Evolutionary conservation across 2,888 invertebrate genomes (phyloP).

Genomic region (Cetonia aurata): DNA sequence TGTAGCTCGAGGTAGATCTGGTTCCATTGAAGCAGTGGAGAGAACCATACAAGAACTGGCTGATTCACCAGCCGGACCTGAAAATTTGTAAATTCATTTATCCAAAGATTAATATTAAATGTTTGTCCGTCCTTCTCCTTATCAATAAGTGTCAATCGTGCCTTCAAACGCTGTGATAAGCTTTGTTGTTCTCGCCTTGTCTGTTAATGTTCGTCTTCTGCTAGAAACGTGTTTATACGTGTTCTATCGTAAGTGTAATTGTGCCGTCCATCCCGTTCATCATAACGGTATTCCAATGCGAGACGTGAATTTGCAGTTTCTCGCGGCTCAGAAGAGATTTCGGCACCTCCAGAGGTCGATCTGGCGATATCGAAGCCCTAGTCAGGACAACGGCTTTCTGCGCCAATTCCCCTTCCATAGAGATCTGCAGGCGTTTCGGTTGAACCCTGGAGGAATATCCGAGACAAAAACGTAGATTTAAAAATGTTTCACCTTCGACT

Average conservation of each 20-base stretch:
- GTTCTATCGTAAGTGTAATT: not conserved
- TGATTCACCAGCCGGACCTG: slow-evolving; percentile 85
- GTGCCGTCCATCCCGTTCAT: not conserved
- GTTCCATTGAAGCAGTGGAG: slow-evolving; percentile 86
- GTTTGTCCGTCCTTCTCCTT: not conserved
- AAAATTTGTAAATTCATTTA: slow-evolving; percentile 37
- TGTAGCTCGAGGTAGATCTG: slow-evolving; percentile 85
- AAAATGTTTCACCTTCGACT: too few relatives aligned
- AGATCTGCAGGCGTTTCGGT: slow-evolving; percentile 27
- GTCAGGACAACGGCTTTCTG: slow-evolving; percentile 35
- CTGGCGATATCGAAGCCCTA: slow-evolving; percentile 82
- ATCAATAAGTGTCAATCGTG: not conserved
- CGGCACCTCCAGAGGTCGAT: slow-evolving; percentile 85
- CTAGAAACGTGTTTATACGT: not conserved
- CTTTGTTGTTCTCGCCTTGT: not conserved
- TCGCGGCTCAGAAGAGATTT: slow-evolving; percentile 69
- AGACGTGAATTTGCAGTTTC: slow-evolving; percentile 18
- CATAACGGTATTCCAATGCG: not conserved
- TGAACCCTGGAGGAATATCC: not conserved
- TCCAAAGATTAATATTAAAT: not conserved
- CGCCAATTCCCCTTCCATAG: slow-evolving; percentile 28
- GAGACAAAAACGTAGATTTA: not conserved
- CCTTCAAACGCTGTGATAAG: not conserved
- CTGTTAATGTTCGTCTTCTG: not conserved
- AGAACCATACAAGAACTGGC: slow-evolving; percentile 87